A percentile compares a stretch with the other conserved stretches of the same genome.
phyloP scores from a whole-genome alignment of 2,888 invertebrate genomes.

The Apamea sordens region DNA sequence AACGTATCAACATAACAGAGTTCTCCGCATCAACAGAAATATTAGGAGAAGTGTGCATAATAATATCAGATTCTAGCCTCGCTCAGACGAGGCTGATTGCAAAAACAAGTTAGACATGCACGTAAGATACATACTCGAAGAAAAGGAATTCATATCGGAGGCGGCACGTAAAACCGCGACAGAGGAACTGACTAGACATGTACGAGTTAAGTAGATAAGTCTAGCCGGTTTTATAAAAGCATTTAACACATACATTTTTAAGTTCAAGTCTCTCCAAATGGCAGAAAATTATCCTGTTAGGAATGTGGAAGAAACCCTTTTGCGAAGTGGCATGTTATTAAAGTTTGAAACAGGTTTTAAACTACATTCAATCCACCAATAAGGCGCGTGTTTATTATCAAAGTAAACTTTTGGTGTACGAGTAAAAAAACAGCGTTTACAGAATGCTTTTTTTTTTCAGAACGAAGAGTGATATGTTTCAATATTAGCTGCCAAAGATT shows the following conservation, averaged over 20 bases:
- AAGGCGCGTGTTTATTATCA: constrained; percentile 52
- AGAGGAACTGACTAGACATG: constrained; percentile 36
- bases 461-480: neutral
- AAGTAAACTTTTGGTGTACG: constrained; percentile 36
- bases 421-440: constrained; percentile 37
- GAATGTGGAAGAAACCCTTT: constrained; percentile 74
- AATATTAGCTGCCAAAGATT: constrained; percentile 8
- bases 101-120: constrained; percentile 41
- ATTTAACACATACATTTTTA: constrained; percentile 49
- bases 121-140: constrained; percentile 37
- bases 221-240: constrained; percentile 55
- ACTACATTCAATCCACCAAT: constrained; percentile 53
- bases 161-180: constrained; percentile 42
- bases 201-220: constrained; percentile 50
- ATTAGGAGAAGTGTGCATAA: constrained; percentile 19
- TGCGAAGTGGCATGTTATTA: constrained; percentile 64
- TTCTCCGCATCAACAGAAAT: constrained; percentile 4
- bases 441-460: neutral
- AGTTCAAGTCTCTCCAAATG: constrained; percentile 58
- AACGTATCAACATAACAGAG: constrained; percentile 5
- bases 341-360: constrained; percentile 65
- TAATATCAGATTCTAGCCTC: constrained; percentile 24
- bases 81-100: constrained; percentile 8
- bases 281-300: constrained; percentile 73
- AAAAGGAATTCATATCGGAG: constrained; percentile 50